Conservation (phyloP, 2,888 invertebrate species). For the Drosophila anomelani region DNA sequence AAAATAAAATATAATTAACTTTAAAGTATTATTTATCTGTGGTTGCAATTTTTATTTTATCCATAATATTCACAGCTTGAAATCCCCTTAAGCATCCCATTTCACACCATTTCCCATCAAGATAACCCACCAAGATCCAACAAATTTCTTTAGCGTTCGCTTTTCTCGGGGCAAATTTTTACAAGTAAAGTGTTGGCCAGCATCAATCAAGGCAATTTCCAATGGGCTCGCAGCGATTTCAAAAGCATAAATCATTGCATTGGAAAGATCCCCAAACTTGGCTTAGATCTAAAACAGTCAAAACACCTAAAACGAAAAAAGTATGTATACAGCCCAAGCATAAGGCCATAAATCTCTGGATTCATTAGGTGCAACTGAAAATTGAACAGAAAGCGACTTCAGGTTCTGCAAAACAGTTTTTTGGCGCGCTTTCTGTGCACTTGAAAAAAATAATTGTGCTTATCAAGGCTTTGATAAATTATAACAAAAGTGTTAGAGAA, state of each 20-base stretch:
- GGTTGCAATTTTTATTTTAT: not conserved
- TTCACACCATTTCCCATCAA: constrained; percentile 39
- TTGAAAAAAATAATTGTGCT: not conserved
- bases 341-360: constrained; percentile 66
- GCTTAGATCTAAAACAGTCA: constrained; percentile 55
- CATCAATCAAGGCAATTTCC: constrained; percentile 72
- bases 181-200: constrained; percentile 32
- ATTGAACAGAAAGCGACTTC: constrained; percentile 50
- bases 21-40: not conserved
- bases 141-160: constrained; percentile 31
- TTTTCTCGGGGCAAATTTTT: constrained; percentile 30
- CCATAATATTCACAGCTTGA: not conserved
- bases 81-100: not conserved
- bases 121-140: constrained; percentile 11
- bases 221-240: constrained; percentile 62
- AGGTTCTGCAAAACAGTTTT: constrained; percentile 32
- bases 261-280: constrained; percentile 57
- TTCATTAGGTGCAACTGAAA: constrained; percentile 76
- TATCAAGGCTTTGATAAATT: no score
- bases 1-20: not conserved
- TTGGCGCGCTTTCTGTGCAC: constrained; percentile 67
- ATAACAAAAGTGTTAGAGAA: no score
- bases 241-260: constrained; percentile 63
- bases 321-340: constrained; percentile 34
- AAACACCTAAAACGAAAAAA: constrained; percentile 48